These are phyloP conservation scores for Hystrix brachyura DNA, from an alignment of 2,113 vertebrate species.

Conservation along the genomic window DNA sequence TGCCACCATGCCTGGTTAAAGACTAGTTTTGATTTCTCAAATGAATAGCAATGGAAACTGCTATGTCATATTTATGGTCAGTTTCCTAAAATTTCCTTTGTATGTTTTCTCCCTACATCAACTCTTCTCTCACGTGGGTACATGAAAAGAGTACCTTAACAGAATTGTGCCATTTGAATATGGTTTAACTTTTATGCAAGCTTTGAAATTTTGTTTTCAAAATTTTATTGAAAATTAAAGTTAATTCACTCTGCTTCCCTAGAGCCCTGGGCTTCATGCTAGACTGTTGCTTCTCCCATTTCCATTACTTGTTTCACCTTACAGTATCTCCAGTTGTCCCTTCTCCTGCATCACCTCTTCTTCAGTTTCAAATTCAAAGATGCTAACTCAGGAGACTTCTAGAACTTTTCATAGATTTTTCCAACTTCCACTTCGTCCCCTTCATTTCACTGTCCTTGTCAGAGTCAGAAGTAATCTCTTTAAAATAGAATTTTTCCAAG, in stretches of 20 bases:
- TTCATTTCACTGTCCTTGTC: background rate
- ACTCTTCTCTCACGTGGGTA: background rate
- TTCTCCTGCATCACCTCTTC: background rate
- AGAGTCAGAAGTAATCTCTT: background rate
- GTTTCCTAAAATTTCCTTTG: background rate
- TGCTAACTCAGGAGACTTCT: background rate
- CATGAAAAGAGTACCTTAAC: background rate
- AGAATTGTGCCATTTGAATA: background rate
- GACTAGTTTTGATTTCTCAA: background rate
- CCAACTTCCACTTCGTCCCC: background rate
- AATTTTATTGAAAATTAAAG: constrained; percentile 10
- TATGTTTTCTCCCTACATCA: background rate
- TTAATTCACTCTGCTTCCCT: background rate
- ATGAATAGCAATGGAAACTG: background rate
- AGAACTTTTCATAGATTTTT: background rate
- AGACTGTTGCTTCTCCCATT: fast-evolving
- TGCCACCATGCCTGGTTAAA: background rate
- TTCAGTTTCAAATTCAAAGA: background rate
- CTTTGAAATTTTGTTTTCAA: background rate
- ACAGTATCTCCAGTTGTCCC: background rate
- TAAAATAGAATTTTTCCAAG: background rate
- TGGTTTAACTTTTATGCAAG: background rate
- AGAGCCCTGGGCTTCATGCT: background rate
- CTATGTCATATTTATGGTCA: background rate
- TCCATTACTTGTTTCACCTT: no score